Base-by-base conservation (phyloP, 2,113 vertebrate genomes). In the Delphinus delphis region DNA sequence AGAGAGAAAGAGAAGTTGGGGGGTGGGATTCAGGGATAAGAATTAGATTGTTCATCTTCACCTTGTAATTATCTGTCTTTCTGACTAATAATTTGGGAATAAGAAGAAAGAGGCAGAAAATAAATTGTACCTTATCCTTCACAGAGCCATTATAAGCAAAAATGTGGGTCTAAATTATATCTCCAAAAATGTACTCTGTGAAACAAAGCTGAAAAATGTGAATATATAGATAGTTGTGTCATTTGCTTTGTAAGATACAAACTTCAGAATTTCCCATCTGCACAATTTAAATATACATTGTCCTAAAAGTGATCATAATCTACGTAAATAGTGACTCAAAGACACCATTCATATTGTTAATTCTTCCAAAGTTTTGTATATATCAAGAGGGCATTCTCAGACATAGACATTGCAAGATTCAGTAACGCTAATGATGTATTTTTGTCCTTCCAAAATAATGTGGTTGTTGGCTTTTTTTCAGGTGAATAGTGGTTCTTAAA, bases 11-110 rank as follows among this genome's bases (percentile, higher is more conserved):
- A 73, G 31, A 50, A 58, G 14, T 2, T 50, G 50, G 20, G 36
- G 60, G 50, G 89, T 70, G 95, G 85, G 83, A 96, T 90, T 96
- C n/a, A 77, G 91, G 80, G 41, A 85, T 47, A 13, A 0, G 0
- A 60, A 97, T 98, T 96, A 96, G 41, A 44, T 83, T n/a, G 33
- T 95, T 98, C 79, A 97, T 98, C 96, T 98, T 97, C 36, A 98
- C 89, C 4, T 77, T 95, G 44, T 68, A 98, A 98, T 98, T 97
- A 97, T 96, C 89, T 95, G 23, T 89, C 36, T 83, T 95, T 98
- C 60, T 95, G 65, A 88, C 74, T 96, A 97, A 95, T 85, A 98
- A 88, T 91, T 98, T 88, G 73, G 71, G 21, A 67, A 50, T 76
- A 93, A 65, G 3, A 28, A 74, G 31, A 73, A 97, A 31, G 68